Conservation (phyloP, 1,140 invertebrate species). For the Pygmarrhopalites habei region DNA sequence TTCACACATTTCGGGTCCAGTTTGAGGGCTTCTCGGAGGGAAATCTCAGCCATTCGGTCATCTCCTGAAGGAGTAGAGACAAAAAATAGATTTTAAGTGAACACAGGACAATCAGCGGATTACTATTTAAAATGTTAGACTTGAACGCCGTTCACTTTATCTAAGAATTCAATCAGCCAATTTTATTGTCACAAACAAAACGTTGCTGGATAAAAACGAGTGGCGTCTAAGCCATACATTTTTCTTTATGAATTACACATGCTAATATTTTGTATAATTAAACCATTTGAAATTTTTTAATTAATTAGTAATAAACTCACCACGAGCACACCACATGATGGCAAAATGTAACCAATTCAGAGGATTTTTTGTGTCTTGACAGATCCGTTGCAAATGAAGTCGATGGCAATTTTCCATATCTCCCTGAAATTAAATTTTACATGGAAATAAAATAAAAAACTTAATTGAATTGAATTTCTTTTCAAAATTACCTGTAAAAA, state of each 20-base stretch:
- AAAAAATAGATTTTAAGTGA: neutral
- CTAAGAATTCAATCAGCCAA: too few relatives aligned
- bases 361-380: constrained; percentile 9
- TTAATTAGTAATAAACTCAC: too few relatives aligned
- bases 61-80: too few relatives aligned
- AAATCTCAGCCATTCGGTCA: constrained; percentile 29
- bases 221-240: too few relatives aligned
- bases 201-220: too few relatives aligned
- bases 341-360: constrained; percentile 28
- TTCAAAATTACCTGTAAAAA: constrained; percentile 23
- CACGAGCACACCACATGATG: constrained; percentile 22
- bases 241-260: too few relatives aligned
- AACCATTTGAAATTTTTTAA: too few relatives aligned
- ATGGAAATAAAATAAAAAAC: neutral
- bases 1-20: constrained; percentile 18
- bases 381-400: constrained; percentile 29
- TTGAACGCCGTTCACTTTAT: too few relatives aligned
- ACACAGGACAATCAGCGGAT: neutral
- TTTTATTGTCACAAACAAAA: too few relatives aligned
- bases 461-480: neutral
- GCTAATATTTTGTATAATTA: too few relatives aligned
- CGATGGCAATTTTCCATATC: constrained; percentile 30
- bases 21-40: constrained; percentile 21
- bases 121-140: too few relatives aligned
- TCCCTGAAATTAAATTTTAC: neutral